phyloP scores from a whole-genome alignment of 2,888 invertebrate species.

The Pemphredon lugubris region DNA sequence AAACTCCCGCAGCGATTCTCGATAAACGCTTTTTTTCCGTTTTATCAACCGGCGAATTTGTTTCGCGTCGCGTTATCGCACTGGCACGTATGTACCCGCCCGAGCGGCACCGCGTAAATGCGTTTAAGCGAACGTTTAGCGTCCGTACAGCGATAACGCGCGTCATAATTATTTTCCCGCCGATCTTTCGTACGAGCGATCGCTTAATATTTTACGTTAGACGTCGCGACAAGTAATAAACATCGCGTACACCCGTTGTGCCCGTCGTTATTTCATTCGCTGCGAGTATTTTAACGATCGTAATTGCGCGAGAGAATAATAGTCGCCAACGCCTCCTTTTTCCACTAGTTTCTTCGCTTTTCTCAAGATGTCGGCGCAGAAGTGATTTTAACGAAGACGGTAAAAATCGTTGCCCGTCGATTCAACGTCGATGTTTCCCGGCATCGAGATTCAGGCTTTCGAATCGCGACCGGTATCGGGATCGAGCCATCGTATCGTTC shows the following conservation, averaged over 20 bases:
- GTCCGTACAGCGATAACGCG: background rate
- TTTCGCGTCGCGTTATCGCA: too few relatives aligned
- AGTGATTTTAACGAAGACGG: background rate
- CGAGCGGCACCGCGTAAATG: conserved; percentile 10
- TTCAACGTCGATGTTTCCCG: background rate
- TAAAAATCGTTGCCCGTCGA: background rate
- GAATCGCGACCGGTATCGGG: too few relatives aligned
- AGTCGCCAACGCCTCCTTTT: conserved; percentile 2
- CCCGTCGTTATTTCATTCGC: conserved; percentile 4
- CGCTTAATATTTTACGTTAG: conserved; percentile 29
- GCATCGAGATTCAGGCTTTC: background rate
- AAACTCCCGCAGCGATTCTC: too few relatives aligned
- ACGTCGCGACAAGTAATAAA: conserved; percentile 16
- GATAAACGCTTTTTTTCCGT: too few relatives aligned
- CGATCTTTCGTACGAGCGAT: conserved; percentile 2
- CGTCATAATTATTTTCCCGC: conserved; percentile 19
- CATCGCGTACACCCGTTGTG: conserved; percentile 9
- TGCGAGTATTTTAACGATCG: conserved; percentile 3
- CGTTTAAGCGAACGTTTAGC: conserved; percentile 3
- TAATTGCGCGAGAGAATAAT: conserved; percentile 12
- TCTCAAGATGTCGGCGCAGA: background rate
- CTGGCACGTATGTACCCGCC: too few relatives aligned
- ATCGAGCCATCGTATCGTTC: too few relatives aligned
- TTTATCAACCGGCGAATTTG: too few relatives aligned
- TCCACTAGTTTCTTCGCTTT: background rate